Evolutionary conservation across 2,888 invertebrate species (phyloP), one percentile per base, ranked within the genome.

Genomic region (Chymomyza caudatula): DNA sequence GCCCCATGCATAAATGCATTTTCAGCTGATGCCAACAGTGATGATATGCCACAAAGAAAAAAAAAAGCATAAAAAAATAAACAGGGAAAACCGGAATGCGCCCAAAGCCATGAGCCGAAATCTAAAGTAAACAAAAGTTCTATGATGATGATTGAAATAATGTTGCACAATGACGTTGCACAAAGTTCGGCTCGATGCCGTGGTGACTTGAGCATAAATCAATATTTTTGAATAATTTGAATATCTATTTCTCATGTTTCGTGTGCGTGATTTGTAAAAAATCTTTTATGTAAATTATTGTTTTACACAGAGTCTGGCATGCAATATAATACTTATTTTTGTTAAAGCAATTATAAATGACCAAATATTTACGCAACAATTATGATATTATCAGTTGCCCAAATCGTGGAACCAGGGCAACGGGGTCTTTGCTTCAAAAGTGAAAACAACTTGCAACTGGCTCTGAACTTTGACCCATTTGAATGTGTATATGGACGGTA

Each of bases 311-410:
- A 51, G 22, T 5, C 3, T 51, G 51, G 51, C 19, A 17, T 47
- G 44, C 44, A 64, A 62, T 53, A 69, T 65, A 73, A 68, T 74
- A 65, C 54, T 67, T 73, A 71, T 78, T 78, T 81, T 73, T 80
- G 76, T 75, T 84, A 69, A 70, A 78, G 82, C 77, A 82, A 84
- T 86, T 86, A 82, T 69, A 75, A 67, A 75, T 86, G 78, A 77
- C 82, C 85, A 86, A 83, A 83, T 86, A 81, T 86, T 78, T 78
- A 82, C 85, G 82, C 69, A 82, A 82, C 81, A 82, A 85, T 86
- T 78, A 84, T 84, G 77, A 84, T 81, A 22, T 15, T 25, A 53
- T 53, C 25, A 5, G 29, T 13, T 13, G n/a, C 25, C 25, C 15
- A 13, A 23, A 23, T n/a, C n/a, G 1, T 22, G 23, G 15, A 47